Conservation (phyloP, 2,888 invertebrate genomes). For the Cataglyphis altisquamis region DNA sequence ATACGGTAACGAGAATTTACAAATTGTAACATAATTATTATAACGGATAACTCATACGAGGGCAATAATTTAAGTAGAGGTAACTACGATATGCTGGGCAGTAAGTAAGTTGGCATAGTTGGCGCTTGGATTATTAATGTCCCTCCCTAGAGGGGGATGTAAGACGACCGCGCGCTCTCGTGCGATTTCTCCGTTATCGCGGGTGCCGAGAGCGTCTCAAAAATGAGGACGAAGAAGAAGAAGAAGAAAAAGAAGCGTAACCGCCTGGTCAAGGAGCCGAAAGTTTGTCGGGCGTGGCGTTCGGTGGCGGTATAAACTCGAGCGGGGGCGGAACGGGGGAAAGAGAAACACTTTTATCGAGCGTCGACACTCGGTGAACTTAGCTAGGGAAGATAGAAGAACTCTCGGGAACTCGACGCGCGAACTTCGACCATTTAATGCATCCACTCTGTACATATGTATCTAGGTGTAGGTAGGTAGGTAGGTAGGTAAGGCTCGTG, state of each 20-base stretch:
- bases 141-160: slow-evolving; percentile 18
- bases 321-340: slow-evolving; percentile 56
- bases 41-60: slow-evolving; percentile 36
- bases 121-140: slow-evolving; percentile 64
- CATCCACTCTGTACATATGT: slow-evolving; percentile 65
- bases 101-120: slow-evolving; percentile 49
- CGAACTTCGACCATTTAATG: slow-evolving; percentile 82
- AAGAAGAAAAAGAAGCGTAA: slow-evolving; percentile 65
- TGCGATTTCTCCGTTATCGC: slow-evolving; percentile 65
- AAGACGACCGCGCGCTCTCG: slow-evolving; percentile 35
- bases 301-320: slow-evolving; percentile 66
- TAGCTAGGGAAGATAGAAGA: slow-evolving; percentile 75
- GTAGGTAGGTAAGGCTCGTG: neutral
- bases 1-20: slow-evolving; percentile 32
- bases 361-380: slow-evolving; percentile 81
- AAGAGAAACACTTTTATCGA: slow-evolving; percentile 85
- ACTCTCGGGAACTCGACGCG: slow-evolving; percentile 75
- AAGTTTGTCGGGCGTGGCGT: slow-evolving; percentile 69
- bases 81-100: slow-evolving; percentile 46
- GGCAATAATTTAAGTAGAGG: slow-evolving; percentile 45
- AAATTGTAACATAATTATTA: slow-evolving; percentile 40
- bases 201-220: slow-evolving; percentile 60
- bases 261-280: slow-evolving; percentile 66
- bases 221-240: slow-evolving; percentile 59
- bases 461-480: slow-evolving; percentile 29